A percentile compares a stretch with the other conserved stretches of the same genome.
phyloP scores from a whole-genome alignment of 2,797 vertebrate species.

The Poeciliopsis turneri region DNA sequence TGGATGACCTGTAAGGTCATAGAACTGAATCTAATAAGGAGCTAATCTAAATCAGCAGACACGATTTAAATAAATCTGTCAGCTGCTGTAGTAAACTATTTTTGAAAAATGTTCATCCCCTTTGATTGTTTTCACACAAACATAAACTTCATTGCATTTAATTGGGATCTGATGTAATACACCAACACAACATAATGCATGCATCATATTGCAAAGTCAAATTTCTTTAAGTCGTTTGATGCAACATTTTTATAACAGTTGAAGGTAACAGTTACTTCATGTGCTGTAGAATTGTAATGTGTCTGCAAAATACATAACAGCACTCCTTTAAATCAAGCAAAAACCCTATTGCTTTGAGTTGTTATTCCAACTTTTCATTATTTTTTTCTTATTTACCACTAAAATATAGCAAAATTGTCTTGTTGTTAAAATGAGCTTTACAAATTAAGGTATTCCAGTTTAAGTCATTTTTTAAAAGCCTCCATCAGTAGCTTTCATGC shows the following conservation, averaged over 20 bases:
- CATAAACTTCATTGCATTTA: not conserved
- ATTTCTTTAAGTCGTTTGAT: too few species aligned
- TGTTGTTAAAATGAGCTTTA: not conserved
- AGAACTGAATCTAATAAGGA: constrained; percentile 21
- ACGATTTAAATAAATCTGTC: not conserved
- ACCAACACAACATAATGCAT: not conserved
- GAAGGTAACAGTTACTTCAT: not conserved
- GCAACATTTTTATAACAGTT: too few species aligned
- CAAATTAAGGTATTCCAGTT: not conserved
- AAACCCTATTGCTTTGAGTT: not conserved
- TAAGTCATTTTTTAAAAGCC: not conserved
- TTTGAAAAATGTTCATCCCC: not conserved
- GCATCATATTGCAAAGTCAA: too few species aligned
- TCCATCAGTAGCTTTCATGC: not conserved
- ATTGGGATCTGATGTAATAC: not conserved
- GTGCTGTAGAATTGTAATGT: not conserved
- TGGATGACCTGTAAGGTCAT: not conserved
- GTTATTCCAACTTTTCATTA: not conserved
- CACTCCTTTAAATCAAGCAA: not conserved
- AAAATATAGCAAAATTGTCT: not conserved
- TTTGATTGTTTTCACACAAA: not conserved
- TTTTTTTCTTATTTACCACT: not conserved
- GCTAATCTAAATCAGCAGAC: constrained; percentile 15
- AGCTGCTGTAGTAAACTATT: not conserved
- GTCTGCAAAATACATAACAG: not conserved